phyloP scores from a whole-genome alignment of 1,140 invertebrate species.

The Phocides pigmalion region DNA sequence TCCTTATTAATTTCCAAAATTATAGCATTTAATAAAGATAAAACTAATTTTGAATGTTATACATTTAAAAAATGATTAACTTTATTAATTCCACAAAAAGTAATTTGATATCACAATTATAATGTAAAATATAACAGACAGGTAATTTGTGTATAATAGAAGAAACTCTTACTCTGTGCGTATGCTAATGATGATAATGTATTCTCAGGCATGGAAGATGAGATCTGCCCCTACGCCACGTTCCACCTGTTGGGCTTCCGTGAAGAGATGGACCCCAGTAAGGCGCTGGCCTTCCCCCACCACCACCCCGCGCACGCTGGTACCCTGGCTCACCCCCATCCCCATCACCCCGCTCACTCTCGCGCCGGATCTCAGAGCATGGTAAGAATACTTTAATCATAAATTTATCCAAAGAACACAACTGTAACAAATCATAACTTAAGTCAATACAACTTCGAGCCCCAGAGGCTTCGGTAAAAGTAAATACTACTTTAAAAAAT shows the following conservation, averaged over 20 bases:
- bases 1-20: too few species aligned
- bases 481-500: too few species aligned
- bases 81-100: too few species aligned
- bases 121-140: background rate
- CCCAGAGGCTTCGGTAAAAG: too few species aligned
- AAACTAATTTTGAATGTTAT: too few species aligned
- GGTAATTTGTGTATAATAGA: background rate
- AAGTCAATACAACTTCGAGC: too few species aligned
- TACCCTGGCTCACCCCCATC: slow-evolving; percentile 91
- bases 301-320: slow-evolving; percentile 88
- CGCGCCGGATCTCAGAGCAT: slow-evolving; percentile 94
- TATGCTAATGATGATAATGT: background rate
- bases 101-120: too few species aligned
- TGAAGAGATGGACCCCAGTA: slow-evolving; percentile 96
- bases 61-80: too few species aligned
- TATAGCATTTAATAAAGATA: too few species aligned
- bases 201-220: slow-evolving; percentile 93
- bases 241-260: slow-evolving; percentile 97
- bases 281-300: slow-evolving; percentile 95
- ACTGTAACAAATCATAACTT: too few species aligned
- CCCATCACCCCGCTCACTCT: slow-evolving; percentile 91
- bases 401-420: too few species aligned
- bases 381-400: slow-evolving; percentile 78
- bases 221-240: slow-evolving; percentile 96
- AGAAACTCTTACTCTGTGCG: too few species aligned